A percentile compares a stretch with the other conserved stretches of the same genome.
Conservation (phyloP, 2,797 vertebrate genomes). For the Buceros bicornis region DNA sequence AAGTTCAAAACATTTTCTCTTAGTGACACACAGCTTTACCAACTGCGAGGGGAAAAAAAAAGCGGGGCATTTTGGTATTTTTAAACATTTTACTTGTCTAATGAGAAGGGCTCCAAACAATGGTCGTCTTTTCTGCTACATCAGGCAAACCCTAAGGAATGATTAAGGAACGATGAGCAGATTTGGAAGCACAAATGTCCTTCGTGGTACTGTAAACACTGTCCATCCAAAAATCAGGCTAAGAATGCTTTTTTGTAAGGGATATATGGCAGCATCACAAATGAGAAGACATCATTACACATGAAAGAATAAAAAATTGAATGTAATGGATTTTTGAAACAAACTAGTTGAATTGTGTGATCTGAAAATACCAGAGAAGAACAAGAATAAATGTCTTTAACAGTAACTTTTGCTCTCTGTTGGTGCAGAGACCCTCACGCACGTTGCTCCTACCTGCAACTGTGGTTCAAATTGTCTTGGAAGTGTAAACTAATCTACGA, state of each 20-base stretch:
- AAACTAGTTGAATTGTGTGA: background rate
- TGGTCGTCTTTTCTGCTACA: background rate
- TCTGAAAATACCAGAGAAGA: background rate
- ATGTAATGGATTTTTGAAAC: background rate
- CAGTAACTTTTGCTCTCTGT: background rate
- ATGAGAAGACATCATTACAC: background rate
- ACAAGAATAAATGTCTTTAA: background rate
- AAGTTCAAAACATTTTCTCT: slow-evolving; percentile 65
- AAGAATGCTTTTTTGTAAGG: slow-evolving; percentile 24
- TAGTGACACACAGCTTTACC: slow-evolving; percentile 17
- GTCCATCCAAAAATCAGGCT: slow-evolving; percentile 24
- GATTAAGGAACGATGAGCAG: slow-evolving; percentile 9
- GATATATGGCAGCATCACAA: background rate
- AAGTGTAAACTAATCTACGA: background rate
- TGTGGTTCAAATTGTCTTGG: background rate
- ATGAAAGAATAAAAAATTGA: slow-evolving; percentile 10
- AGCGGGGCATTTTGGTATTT: background rate
- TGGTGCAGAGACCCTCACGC: background rate
- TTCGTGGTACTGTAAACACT: slow-evolving; percentile 38
- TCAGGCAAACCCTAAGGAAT: background rate
- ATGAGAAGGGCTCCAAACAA: slow-evolving; percentile 6
- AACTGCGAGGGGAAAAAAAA: background rate
- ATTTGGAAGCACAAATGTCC: slow-evolving; percentile 41
- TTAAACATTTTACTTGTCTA: slow-evolving; percentile 21
- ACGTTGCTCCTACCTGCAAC: background rate